Base-by-base conservation (phyloP, 2,113 vertebrate genomes). In the Larimichthys polyactis region DNA sequence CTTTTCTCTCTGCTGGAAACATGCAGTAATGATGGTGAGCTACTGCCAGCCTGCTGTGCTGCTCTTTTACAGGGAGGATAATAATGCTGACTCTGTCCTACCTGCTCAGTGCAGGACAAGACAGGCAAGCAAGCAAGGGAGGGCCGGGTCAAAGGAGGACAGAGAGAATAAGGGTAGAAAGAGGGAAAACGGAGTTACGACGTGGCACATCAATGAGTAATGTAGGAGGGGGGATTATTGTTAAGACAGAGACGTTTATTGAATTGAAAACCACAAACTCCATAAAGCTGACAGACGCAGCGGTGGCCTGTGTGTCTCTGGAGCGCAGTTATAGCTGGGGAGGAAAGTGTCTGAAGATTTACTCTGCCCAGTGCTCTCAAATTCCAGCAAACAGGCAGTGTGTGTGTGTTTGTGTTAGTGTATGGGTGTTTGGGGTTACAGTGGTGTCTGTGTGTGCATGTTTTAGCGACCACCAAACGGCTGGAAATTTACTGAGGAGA, bases 401-500 rank as follows among this genome's bases (percentile, higher is more conserved):
- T 84, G 89, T 91, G 85, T 91, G 85, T 91, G 82, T 87, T 51
- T 89, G 78, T 85, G 79, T 86, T 59, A 63, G 65, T 86, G 84
- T 81, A 84, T 74, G 89, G 78, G 64, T 88, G 70, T 86, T 81
- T 82, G 72, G 87, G 77, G 84, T 79, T 88, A 88, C 85, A 87
- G 82, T 68, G 73, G 78, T 89, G 89, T 88, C 85, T 83, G 90
- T 81, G 86, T 88, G 87, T 78, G 77, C 81, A 81, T 89, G 86
- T 84, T 79, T 88, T 48, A 87, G 84, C 36, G 90, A 93, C 94
- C 93, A 95, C 94, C 92, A 90, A 89, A 92, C 82, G 85, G 85
- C 89, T 96, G 95, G 95, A 96, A 96, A 96, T 95, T 91, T 96
- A 95, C 95, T 94, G 94, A 87, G 87, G 79, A 79, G 74, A 85